phyloP scores from a whole-genome alignment of 2,113 vertebrate genomes.

The Corynorhinus townsendii region DNA sequence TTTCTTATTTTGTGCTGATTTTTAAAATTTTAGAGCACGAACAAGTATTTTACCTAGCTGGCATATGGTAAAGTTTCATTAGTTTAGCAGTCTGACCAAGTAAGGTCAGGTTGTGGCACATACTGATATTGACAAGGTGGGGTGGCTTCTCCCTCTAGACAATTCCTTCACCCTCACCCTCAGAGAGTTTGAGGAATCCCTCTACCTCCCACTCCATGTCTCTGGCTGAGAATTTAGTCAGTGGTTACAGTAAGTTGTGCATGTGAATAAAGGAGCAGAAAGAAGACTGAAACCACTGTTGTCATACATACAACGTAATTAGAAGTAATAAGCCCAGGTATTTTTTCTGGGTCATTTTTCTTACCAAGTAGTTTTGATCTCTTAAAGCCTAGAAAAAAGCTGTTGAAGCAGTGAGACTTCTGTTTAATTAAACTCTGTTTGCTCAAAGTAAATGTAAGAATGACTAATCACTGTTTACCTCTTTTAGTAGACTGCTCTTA shows the following conservation, averaged over 20 bases:
- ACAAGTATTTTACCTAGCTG: not conserved
- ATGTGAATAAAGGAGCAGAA: not conserved
- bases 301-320: not conserved
- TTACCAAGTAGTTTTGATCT: constrained; percentile 49
- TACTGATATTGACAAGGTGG: not conserved
- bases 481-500: constrained; percentile 41
- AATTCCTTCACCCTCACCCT: not conserved
- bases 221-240: not conserved
- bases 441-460: constrained; percentile 37
- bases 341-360: not conserved
- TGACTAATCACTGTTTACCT: not conserved
- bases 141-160: not conserved
- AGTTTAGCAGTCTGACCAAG: not conserved
- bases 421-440: constrained; percentile 54
- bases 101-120: not conserved
- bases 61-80: not conserved
- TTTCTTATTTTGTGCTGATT: constrained; percentile 25
- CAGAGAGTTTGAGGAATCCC: not conserved
- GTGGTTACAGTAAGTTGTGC: not conserved
- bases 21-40: constrained; percentile 9
- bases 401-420: constrained; percentile 23
- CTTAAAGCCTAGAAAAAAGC: constrained; percentile 30
- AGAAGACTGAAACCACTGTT: not conserved
- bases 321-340: not conserved
- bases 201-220: not conserved